A percentile compares a stretch with the other conserved stretches of the same genome.
These are phyloP conservation scores for Melipona quadrifasciata DNA, from an alignment of 1,140 invertebrate species.

Conservation along the genomic window DNA sequence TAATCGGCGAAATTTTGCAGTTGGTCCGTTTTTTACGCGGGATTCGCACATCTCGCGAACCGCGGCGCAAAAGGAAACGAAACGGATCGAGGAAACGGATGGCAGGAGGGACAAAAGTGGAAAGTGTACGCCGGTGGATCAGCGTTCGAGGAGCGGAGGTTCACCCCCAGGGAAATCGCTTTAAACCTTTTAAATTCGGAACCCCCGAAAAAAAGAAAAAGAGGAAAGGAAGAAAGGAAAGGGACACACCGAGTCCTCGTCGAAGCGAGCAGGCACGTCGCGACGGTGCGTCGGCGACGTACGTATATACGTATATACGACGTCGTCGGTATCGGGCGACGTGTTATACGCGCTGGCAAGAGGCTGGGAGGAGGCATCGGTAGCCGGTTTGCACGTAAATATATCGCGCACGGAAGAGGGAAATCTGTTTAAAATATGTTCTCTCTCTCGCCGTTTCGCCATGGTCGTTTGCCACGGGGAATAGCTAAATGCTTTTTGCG, in stretches of 20 bases:
- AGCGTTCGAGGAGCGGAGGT: slow-evolving; percentile 59
- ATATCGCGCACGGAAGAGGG: slow-evolving; percentile 75
- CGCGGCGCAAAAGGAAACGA: neutral
- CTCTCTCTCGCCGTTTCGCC: slow-evolving; percentile 75
- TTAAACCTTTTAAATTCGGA: slow-evolving; percentile 81
- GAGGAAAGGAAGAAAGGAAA: slow-evolving; percentile 49
- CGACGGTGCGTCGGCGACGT: slow-evolving; percentile 10
- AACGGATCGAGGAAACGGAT: slow-evolving; percentile 28
- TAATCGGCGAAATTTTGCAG: slow-evolving; percentile 49
- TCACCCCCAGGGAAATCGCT: slow-evolving; percentile 80
- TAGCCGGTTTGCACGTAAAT: slow-evolving; percentile 76
- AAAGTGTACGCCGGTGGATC: slow-evolving; percentile 55
- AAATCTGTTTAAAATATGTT: slow-evolving; percentile 82
- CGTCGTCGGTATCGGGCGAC: neutral
- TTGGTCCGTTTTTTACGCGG: slow-evolving; percentile 24
- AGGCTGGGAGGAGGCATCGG: neutral
- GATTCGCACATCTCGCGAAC: too few relatives aligned
- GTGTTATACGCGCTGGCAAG: too few relatives aligned
- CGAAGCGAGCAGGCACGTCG: slow-evolving; percentile 31
- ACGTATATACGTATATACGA: neutral
- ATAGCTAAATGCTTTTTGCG: slow-evolving; percentile 83
- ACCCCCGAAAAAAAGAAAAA: slow-evolving; percentile 50
- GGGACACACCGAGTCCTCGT: slow-evolving; percentile 53
- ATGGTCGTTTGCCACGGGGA: slow-evolving; percentile 82
- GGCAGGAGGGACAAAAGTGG: slow-evolving; percentile 10